These are phyloP conservation scores for Hydrocynus forskahlii DNA, from an alignment of 2,797 vertebrate genomes.

Conservation along the genomic window DNA sequence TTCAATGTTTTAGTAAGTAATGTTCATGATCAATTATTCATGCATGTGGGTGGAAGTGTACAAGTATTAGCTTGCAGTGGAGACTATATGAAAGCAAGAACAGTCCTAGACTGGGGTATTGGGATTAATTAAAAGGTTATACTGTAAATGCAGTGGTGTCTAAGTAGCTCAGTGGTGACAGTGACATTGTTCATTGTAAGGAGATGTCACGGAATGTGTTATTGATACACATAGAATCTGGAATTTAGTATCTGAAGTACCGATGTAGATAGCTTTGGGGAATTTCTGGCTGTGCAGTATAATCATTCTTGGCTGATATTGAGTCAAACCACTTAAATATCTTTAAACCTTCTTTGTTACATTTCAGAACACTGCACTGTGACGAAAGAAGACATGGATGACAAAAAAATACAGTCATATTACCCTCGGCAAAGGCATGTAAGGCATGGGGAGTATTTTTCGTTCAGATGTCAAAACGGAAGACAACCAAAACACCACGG, in stretches of 20 bases:
- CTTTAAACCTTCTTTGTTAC: background rate
- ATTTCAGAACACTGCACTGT: constrained; percentile 65
- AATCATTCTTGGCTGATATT: too few relatives aligned
- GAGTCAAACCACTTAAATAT: too few relatives aligned
- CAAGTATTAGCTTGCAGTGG: background rate
- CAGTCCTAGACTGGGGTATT: background rate
- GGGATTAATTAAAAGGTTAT: background rate
- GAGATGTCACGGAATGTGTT: too few relatives aligned
- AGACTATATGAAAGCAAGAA: background rate
- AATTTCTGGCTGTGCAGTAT: too few relatives aligned
- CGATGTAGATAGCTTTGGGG: too few relatives aligned
- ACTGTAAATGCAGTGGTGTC: too few relatives aligned
- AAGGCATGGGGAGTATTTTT: accelerated
- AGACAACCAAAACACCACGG: accelerated
- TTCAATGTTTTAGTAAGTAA: constrained; percentile 63
- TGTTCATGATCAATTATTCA: background rate
- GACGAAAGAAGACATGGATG: background rate
- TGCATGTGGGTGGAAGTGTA: background rate
- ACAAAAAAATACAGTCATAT: background rate
- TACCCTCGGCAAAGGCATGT: accelerated
- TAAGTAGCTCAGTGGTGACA: background rate
- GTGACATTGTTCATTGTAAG: too few relatives aligned
- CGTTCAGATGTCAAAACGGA: background rate
- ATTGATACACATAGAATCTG: too few relatives aligned
- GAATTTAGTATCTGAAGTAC: too few relatives aligned